phyloP scores from a whole-genome alignment of 2,888 invertebrate genomes.

The Platypus cylindrus region DNA sequence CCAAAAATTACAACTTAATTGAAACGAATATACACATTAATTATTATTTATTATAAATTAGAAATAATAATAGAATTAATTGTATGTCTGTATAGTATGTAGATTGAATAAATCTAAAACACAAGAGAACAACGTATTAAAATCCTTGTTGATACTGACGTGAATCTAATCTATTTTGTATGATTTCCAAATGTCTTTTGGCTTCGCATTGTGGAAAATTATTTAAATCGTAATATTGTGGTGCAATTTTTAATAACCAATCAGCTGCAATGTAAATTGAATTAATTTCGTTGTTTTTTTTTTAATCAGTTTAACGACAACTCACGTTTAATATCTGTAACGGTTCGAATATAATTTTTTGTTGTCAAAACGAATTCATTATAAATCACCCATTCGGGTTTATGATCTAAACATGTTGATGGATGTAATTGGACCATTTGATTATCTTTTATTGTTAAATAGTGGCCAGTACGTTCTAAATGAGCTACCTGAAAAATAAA shows the following conservation, averaged over 20 bases:
- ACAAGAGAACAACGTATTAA: slow-evolving; percentile 39
- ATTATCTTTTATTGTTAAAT: slow-evolving; percentile 97
- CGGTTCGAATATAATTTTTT: slow-evolving; percentile 98
- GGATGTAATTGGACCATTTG: slow-evolving; percentile 98
- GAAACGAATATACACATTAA: no score
- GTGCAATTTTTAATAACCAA: slow-evolving; percentile 90
- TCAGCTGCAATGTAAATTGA: slow-evolving; percentile 73
- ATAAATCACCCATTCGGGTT: slow-evolving; percentile 99
- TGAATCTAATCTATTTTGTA: slow-evolving; percentile 77
- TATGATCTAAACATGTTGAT: slow-evolving; percentile 97
- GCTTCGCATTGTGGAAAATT: slow-evolving; percentile 99
- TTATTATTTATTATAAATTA: no score
- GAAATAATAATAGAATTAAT: no score
- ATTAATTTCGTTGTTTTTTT: no score
- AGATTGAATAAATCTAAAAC: no score
- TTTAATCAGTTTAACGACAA: no score
- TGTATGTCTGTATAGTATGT: no score
- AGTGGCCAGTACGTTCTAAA: slow-evolving; percentile 94
- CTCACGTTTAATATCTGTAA: slow-evolving; percentile 96
- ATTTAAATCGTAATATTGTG: slow-evolving; percentile 95
- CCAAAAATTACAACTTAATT: no score
- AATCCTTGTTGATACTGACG: slow-evolving; percentile 83
- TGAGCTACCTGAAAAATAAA: slow-evolving; percentile 82
- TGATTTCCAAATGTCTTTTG: slow-evolving; percentile 75
- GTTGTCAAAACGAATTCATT: slow-evolving; percentile 99